Evolutionary conservation across 2,113 vertebrate species (phyloP).

Genomic region (Ivindomyrus marchei): DNA sequence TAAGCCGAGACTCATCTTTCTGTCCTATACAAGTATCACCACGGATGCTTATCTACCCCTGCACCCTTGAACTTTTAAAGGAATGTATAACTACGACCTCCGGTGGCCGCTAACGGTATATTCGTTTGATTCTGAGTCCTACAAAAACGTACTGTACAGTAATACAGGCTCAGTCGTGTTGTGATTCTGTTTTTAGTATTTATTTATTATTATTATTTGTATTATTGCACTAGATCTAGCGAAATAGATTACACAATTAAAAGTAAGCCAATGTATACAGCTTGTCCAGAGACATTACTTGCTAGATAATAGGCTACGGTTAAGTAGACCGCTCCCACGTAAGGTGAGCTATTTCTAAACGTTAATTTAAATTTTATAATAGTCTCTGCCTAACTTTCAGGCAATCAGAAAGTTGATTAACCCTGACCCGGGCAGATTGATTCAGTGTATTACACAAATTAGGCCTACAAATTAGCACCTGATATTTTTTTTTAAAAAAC

Average conservation of each 20-base stretch:
- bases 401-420: slow-evolving; percentile 4
- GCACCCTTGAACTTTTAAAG: neutral
- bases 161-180: neutral
- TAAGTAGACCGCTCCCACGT: neutral
- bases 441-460: neutral
- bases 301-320: neutral
- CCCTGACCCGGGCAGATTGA: neutral
- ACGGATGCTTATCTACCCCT: neutral
- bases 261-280: neutral
- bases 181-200: neutral
- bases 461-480: neutral
- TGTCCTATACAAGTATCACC: neutral
- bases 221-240: neutral
- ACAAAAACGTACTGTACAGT: neutral
- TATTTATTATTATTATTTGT: neutral
- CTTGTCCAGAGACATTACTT: neutral
- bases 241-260: neutral
- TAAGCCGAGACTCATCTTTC: neutral
- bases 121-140: neutral
- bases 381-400: neutral
- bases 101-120: neutral
- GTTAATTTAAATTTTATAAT: neutral
- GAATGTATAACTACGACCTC: slow-evolving; percentile 7
- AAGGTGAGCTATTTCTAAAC: neutral
- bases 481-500: neutral